A percentile compares a stretch with the other conserved stretches of the same genome.
phyloP scores from a whole-genome alignment of 2,113 vertebrate species.

The Scomber scombrus region DNA sequence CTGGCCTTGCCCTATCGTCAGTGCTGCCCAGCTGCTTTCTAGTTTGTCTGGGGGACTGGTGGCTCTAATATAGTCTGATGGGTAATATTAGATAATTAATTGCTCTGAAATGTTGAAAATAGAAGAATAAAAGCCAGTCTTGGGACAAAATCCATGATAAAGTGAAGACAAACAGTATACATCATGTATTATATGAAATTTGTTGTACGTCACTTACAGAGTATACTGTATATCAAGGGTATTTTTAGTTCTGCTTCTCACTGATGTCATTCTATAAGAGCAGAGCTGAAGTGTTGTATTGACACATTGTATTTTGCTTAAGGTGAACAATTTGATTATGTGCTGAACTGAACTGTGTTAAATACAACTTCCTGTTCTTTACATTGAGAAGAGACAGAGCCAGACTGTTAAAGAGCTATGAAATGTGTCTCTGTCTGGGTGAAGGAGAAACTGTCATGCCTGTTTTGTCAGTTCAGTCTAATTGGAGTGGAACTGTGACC shows the following conservation, averaged over 20 bases:
- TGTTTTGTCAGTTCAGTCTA: conserved; percentile 38
- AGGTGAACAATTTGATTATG: conserved; percentile 21
- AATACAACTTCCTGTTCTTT: conserved; percentile 32
- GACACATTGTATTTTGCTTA: conserved; percentile 2
- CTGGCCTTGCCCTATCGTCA: conserved; percentile 21
- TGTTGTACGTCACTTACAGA: not conserved
- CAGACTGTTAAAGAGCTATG: conserved; percentile 37
- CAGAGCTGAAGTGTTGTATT: not conserved
- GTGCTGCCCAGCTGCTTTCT: not conserved
- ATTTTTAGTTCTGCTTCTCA: not conserved
- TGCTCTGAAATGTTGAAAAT: conserved; percentile 1
- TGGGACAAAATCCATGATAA: not conserved
- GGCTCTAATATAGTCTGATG: conserved; percentile 26
- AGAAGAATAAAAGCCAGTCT: not conserved
- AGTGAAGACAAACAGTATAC: not conserved
- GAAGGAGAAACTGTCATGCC: conserved; percentile 25
- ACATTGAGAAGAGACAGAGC: conserved; percentile 4
- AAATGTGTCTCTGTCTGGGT: conserved; percentile 15
- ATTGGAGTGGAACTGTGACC: conserved; percentile 41
- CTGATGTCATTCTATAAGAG: not conserved
- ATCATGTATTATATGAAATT: not conserved
- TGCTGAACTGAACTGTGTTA: conserved; percentile 13
- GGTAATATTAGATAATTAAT: conserved; percentile 12
- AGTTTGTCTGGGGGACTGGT: conserved; percentile 10
- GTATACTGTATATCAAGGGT: not conserved